Base-by-base conservation (phyloP, 1,140 invertebrate species). In the Ectropis grisescens region DNA sequence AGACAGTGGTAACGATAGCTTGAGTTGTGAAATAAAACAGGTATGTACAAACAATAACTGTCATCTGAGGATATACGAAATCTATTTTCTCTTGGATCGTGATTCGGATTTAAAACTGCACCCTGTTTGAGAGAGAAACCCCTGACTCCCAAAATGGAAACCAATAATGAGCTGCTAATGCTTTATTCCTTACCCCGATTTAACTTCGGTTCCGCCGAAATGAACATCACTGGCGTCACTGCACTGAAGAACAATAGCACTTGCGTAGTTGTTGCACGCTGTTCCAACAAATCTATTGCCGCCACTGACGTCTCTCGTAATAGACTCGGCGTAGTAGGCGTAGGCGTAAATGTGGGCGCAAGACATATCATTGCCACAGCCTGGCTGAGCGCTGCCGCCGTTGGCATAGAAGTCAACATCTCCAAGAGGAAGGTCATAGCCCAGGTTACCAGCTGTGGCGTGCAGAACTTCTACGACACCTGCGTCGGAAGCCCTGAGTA, bases 331-430 rank as follows among this genome's bases (percentile, higher is more conserved):
- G 23, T 74, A 81, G 45, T 55, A 78, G 0, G 45, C 49, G 29
- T 65, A 74, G 2, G 58, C 16, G 32, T 50, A 64, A 1, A 32
- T 48, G 24, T 74, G 66, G 1, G 69, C 65, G 37, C 72, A 82
- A 1, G 35, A 15, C 0, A 32, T 7, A 8, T 68, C 53, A 0
- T 8, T 19, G 5, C 47, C 58, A 33, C 75, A 80, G 11, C 57
- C 57, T 2, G 19, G 28, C 28, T 74, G 68, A n/a, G 2, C 12
- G 22, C 44, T 37, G 2, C 87, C 89, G 16, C 88, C 89, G 47
- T 91, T 91, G 6, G 88, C 81, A 58, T 86, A 91, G 56, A 90
- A 92, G 56, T 93, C 89, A n/a, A 85, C 72, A 49, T 88, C 72
- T n/a, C 89, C 89, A 23, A 89, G 47, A 0, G 85, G 82, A 1